phyloP scores from a whole-genome alignment of 2,888 invertebrate species.

The Antitype chi region DNA sequence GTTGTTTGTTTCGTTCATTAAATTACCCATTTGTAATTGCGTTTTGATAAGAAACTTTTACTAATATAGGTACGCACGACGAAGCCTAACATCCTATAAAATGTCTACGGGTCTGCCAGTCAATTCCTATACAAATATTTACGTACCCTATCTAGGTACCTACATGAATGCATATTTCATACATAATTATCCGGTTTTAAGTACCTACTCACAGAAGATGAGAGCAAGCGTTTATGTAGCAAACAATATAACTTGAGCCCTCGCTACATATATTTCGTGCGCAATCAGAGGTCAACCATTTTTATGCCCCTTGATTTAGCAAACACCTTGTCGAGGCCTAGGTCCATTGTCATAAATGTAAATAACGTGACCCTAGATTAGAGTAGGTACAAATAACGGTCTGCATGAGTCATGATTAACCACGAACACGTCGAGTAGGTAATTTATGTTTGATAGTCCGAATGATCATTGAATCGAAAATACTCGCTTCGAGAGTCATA shows the following conservation, averaged over 20 bases:
- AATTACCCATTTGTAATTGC: neutral
- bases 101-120: neutral
- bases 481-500: neutral
- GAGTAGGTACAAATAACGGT: neutral
- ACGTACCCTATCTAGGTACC: neutral
- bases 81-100: neutral
- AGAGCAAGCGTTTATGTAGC: neutral
- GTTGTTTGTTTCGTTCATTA: conserved; percentile 11
- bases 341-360: neutral
- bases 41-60: neutral
- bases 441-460: neutral
- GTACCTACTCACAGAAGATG: neutral
- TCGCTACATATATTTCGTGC: neutral
- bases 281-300: neutral
- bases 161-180: neutral
- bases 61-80: neutral
- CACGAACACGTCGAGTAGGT: neutral
- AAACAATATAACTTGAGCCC: neutral
- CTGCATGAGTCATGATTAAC: neutral
- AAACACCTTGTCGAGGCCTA: neutral
- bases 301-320: neutral
- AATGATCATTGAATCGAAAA: neutral
- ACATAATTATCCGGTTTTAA: neutral
- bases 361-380: neutral
- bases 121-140: neutral